Conservation (phyloP, 1,140 invertebrate genomes). For the Drosophila paulistorum region DNA sequence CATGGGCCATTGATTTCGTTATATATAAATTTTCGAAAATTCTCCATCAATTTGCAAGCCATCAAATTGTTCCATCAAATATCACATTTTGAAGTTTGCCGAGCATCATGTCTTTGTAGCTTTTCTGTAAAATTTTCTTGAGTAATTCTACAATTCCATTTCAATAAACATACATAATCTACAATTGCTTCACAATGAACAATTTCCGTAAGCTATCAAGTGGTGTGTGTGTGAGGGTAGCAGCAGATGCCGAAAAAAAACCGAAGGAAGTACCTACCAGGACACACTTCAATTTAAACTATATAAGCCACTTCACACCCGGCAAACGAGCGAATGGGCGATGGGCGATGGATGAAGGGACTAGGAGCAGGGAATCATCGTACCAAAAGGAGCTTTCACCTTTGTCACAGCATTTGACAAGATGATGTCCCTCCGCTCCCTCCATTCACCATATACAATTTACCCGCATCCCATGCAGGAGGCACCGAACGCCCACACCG, state of each 20-base stretch:
- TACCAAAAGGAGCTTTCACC: constrained; percentile 53
- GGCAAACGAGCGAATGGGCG: background rate
- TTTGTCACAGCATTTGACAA: constrained; percentile 74
- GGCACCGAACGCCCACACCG: constrained; percentile 11
- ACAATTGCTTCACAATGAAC: constrained; percentile 21
- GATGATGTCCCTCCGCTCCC: constrained; percentile 17
- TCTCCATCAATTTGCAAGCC: background rate
- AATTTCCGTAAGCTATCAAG: constrained; percentile 18
- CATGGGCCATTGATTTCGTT: too few relatives aligned
- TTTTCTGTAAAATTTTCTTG: constrained; percentile 7
- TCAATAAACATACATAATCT: constrained; percentile 20
- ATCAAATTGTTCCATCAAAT: background rate
- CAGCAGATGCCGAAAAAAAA: constrained; percentile 19
- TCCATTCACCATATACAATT: too few relatives aligned
- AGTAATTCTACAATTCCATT: constrained; percentile 20
- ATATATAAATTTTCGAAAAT: too few relatives aligned
- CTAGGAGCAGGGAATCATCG: constrained; percentile 9
- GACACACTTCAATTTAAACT: constrained; percentile 66
- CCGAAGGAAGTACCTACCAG: constrained; percentile 34
- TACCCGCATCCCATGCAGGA: constrained; percentile 1
- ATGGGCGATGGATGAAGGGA: too few relatives aligned
- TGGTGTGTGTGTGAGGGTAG: background rate
- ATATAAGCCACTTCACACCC: constrained; percentile 57
- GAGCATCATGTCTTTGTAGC: background rate
- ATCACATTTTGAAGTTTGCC: background rate